A percentile compares a stretch with the other conserved stretches of the same genome.
These are phyloP conservation scores for Arge pagana DNA, from an alignment of 2,888 invertebrate species.

Conservation along the genomic window DNA sequence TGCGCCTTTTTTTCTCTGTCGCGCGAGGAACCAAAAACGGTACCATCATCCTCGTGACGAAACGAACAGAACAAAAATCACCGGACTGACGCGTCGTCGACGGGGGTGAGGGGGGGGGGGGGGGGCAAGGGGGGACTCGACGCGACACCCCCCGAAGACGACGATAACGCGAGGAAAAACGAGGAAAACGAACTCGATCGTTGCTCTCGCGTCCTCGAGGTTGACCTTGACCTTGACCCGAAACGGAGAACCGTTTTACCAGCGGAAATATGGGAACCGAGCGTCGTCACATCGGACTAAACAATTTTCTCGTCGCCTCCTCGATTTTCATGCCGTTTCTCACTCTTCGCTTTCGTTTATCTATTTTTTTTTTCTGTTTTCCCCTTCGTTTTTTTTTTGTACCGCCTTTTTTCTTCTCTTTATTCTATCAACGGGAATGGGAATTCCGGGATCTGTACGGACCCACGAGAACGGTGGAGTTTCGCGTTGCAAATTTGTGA, in stretches of 20 bases:
- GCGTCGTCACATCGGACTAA: neutral
- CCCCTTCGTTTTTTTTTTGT: neutral
- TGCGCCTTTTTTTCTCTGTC: too few species aligned
- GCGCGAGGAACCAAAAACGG: too few species aligned
- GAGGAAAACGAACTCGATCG: neutral
- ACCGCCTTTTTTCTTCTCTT: neutral
- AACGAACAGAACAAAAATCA: too few species aligned
- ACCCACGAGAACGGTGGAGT: neutral
- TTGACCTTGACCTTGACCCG: slow-evolving; percentile 6
- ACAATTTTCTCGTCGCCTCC: neutral
- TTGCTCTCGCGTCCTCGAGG: neutral
- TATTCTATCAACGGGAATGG: neutral
- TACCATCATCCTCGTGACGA: too few species aligned
- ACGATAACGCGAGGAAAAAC: slow-evolving; percentile 15
- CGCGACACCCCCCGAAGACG: slow-evolving; percentile 11
- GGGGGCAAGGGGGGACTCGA: slow-evolving; percentile 17
- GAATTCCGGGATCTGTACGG: too few species aligned
- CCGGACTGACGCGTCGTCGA: slow-evolving; percentile 21
- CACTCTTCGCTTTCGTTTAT: neutral
- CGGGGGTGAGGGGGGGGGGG: slow-evolving; percentile 20
- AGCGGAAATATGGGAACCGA: neutral
- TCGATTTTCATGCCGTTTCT: too few species aligned
- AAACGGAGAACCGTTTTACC: neutral
- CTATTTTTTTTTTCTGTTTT: neutral
- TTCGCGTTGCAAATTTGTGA: neutral